Percentiles rank a stretch among this genome's conserved stretches.
These are phyloP conservation scores for Anoncus sp. DNA, from an alignment of 2,888 invertebrate species.

Conservation along the genomic window DNA sequence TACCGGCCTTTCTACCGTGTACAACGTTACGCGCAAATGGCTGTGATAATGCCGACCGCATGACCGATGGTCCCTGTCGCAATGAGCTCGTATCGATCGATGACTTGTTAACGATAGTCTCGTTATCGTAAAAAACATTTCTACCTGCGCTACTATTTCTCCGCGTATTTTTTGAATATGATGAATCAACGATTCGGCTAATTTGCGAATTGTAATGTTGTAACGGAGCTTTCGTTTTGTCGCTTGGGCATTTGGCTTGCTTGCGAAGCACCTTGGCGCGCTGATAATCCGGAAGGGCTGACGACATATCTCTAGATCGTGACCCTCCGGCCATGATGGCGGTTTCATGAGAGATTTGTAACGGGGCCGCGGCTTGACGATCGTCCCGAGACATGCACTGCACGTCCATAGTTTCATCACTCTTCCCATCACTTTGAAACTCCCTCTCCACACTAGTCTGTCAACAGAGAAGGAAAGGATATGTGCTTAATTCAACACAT, in stretches of 20 bases:
- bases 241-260: slow-evolving; percentile 49
- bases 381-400: slow-evolving; percentile 75
- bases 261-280: slow-evolving; percentile 57
- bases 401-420: slow-evolving; percentile 81
- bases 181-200: not conserved
- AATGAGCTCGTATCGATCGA: slow-evolving; percentile 59
- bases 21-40: slow-evolving; percentile 62
- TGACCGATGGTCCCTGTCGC: slow-evolving; percentile 78
- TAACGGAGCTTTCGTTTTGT: slow-evolving; percentile 34
- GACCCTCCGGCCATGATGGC: slow-evolving; percentile 76
- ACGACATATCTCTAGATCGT: slow-evolving; percentile 74
- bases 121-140: slow-evolving; percentile 35
- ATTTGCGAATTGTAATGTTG: slow-evolving; percentile 35
- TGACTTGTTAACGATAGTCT: slow-evolving; percentile 27
- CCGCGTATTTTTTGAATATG: slow-evolving; percentile 7
- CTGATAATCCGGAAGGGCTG: slow-evolving; percentile 61
- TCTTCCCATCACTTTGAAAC: slow-evolving; percentile 82
- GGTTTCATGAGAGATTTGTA: slow-evolving; percentile 75
- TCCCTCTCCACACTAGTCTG: slow-evolving; percentile 86
- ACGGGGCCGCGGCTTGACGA: slow-evolving; percentile 73
- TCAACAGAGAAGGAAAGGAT: slow-evolving; percentile 89
- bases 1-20: slow-evolving; percentile 85
- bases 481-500: slow-evolving; percentile 80
- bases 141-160: not conserved
- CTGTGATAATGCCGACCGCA: slow-evolving; percentile 73